Percentiles rank a stretch among this genome's conserved stretches.
These are phyloP conservation scores for Resseliella maxima DNA, from an alignment of 2,888 invertebrate genomes.

Conservation along the genomic window DNA sequence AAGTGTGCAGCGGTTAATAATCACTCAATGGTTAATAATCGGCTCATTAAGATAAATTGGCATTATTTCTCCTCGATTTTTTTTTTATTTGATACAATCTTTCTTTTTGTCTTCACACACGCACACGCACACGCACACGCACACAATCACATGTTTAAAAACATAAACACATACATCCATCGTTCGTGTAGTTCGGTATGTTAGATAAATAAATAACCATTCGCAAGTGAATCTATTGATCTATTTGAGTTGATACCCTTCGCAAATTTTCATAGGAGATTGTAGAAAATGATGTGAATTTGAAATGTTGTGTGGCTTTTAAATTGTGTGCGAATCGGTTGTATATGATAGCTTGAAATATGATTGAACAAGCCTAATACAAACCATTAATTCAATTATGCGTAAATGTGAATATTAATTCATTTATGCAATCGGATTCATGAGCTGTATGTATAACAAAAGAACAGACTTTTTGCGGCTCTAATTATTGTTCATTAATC, in stretches of 20 bases:
- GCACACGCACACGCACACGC: no score
- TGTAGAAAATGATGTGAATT: no score
- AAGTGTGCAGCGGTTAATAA: background rate
- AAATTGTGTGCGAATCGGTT: background rate
- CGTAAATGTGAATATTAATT: background rate
- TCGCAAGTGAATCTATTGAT: no score
- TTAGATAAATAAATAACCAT: no score
- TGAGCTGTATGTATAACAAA: background rate
- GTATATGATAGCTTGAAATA: no score
- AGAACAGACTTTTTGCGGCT: background rate
- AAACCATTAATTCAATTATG: constrained; percentile 8
- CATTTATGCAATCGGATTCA: background rate
- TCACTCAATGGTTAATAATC: constrained; percentile 48
- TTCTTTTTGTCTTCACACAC: background rate
- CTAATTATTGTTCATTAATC: background rate
- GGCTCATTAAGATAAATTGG: constrained; percentile 35
- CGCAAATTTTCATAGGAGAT: no score
- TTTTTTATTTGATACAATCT: background rate
- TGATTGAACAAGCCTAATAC: no score
- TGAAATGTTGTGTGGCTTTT: background rate
- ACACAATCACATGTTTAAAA: no score
- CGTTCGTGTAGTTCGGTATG: no score
- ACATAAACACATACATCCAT: no score
- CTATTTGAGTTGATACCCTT: no score
- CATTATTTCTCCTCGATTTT: constrained; percentile 7